Conservation (phyloP, 2,888 invertebrate species). For the Galerucella pusilla region DNA sequence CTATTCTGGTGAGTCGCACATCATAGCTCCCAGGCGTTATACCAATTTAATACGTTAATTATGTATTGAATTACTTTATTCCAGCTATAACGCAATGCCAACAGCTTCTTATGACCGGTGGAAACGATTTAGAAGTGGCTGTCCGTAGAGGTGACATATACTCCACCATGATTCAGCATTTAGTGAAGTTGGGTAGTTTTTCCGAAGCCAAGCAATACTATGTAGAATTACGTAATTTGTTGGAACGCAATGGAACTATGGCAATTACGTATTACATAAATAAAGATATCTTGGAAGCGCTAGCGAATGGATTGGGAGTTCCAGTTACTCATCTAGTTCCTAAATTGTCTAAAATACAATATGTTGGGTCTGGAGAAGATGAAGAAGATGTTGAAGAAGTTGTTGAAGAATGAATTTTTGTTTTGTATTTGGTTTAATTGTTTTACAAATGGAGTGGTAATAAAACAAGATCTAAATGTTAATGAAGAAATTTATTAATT, state of each 20-base stretch:
- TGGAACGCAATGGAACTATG: conserved; percentile 54
- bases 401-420: conserved; percentile 36
- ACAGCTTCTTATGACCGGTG: conserved; percentile 59
- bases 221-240: conserved; percentile 59
- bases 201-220: conserved; percentile 61
- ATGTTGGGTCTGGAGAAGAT: conserved; percentile 25
- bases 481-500: too few species aligned
- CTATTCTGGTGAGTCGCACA: too few species aligned
- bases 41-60: too few species aligned
- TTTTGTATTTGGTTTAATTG: background rate
- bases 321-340: conserved; percentile 57
- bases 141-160: conserved; percentile 64
- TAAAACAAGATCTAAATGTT: too few species aligned
- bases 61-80: conserved; percentile 9
- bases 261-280: conserved; percentile 63
- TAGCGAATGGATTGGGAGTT: conserved; percentile 61
- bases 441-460: too few species aligned
- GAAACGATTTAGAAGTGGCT: conserved; percentile 61
- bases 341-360: conserved; percentile 29
- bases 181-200: conserved; percentile 59
- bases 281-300: conserved; percentile 60
- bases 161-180: conserved; percentile 63
- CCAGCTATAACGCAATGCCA: conserved; percentile 61
- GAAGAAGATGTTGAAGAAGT: conserved; percentile 44
- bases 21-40: too few species aligned